phyloP scores from a whole-genome alignment of 2,113 vertebrate species.

The Hippolais icterina region DNA sequence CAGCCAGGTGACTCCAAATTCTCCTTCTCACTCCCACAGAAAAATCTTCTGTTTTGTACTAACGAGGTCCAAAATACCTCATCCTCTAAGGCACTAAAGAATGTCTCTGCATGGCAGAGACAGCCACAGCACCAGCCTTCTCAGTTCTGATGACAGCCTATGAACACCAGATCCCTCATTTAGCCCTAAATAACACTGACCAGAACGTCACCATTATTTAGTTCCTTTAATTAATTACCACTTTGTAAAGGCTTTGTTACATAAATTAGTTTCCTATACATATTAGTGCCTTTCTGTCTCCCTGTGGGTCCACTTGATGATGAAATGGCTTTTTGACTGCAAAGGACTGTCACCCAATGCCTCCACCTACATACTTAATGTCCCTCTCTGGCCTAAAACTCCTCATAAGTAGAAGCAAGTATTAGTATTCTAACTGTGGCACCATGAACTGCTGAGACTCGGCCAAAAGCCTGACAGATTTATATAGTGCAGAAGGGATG shows the following conservation, averaged over 20 bases:
- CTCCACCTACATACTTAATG: neutral
- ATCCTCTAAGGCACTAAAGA: neutral
- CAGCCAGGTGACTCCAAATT: neutral
- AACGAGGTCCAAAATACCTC: neutral
- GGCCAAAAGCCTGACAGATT: constrained; percentile 46
- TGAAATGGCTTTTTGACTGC: neutral
- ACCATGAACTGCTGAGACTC: neutral
- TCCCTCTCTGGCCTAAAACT: neutral
- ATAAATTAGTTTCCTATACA: constrained; percentile 14
- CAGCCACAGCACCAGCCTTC: neutral
- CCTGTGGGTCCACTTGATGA: neutral
- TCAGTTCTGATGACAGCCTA: constrained; percentile 24
- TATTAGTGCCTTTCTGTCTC: constrained; percentile 2
- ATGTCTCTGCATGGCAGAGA: neutral
- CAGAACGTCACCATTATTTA: constrained; percentile 40
- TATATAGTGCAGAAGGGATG: neutral
- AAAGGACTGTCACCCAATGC: neutral
- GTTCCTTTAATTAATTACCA: constrained; percentile 46
- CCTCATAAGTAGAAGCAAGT: neutral
- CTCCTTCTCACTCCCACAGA: neutral
- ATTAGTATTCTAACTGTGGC: constrained; percentile 16
- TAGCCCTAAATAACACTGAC: constrained; percentile 25
- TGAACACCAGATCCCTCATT: constrained; percentile 25
- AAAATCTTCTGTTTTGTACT: neutral
- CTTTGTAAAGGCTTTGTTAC: neutral